These are phyloP conservation scores for Machaerirhynchus nigripectus DNA, from an alignment of 2,113 vertebrate species.

Conservation along the genomic window DNA sequence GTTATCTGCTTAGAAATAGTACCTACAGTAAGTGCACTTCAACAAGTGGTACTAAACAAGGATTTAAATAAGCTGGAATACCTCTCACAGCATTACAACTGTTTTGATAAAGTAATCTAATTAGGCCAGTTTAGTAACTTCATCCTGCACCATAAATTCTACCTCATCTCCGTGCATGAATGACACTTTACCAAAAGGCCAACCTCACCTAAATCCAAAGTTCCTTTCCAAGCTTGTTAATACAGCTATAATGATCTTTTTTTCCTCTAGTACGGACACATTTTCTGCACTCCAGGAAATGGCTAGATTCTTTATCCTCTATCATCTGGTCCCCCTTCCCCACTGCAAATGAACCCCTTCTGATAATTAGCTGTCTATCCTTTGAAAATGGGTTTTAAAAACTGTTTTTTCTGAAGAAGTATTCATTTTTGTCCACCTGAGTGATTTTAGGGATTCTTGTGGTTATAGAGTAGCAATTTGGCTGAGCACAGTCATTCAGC, in stretches of 20 bases:
- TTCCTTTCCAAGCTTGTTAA: not conserved
- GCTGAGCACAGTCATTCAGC: not conserved
- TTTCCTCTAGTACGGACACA: accelerated
- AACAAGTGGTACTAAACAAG: not conserved
- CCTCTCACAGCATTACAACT: not conserved
- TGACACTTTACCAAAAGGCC: not conserved
- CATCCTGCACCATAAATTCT: not conserved
- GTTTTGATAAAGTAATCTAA: not conserved
- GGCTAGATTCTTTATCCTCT: not conserved
- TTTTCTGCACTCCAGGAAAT: not conserved
- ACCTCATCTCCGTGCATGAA: not conserved
- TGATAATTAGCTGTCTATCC: not conserved
- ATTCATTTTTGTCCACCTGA: not conserved
- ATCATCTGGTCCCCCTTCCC: not conserved
- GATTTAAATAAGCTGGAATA: not conserved
- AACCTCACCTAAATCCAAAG: not conserved
- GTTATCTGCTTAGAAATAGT: not conserved
- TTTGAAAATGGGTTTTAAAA: not conserved
- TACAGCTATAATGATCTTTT: not conserved
- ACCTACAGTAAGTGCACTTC: not conserved
- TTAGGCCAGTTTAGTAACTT: not conserved
- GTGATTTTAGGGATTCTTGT: not conserved
- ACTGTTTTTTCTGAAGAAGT: not conserved
- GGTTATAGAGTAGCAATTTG: not conserved
- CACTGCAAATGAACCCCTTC: not conserved